Base-by-base conservation (phyloP, 2,113 vertebrate species). In the Bambusicola thoracicus region DNA sequence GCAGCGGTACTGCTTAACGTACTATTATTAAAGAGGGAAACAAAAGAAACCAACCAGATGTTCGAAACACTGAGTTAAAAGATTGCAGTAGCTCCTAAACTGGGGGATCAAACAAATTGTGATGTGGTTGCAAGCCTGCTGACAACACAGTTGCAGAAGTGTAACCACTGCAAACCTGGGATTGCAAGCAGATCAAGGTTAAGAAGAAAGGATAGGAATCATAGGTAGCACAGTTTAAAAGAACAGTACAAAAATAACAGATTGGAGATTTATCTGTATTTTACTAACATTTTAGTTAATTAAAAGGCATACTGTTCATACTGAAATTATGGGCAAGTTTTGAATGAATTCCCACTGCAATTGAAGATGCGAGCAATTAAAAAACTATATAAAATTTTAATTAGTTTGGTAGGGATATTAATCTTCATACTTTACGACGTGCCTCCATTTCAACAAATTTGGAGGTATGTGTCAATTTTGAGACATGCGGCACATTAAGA, bases 401-500 rank as follows among this genome's bases (percentile, higher is more conserved):
- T 80, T 87, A 87, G 67, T 67, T 69, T 87, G 63, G 61, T 89
- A 86, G 56, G 51, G 74, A 92, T 90, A 88, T 62, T 85, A 87
- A 91, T 43, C 46, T 62, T 30, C 32, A 83, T 85, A 72, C 44
- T 77, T 70, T 49, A 92, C 38, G 55, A 22, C 69, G 4, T 30
- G 73, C 5, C 61, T 44, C 19, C 32, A 62, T 66, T 43, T 74
- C 55, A 72, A 78, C 63, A 93, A 30, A 21, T 11, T 70, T 21
- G 51, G 32, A 73, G 44, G 65, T 49, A 3, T 0, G 13, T 77
- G 22, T 63, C 32, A 90, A 85, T 53, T 53, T 30, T 29, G 51
- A 70, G 8, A 24, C 27, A 61, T 13, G 59, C 1, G 1, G 62
- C 27, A 75, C 24, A 55, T 66, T 48, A 83, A 32, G 56, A 69